A percentile compares a stretch with the other conserved stretches of the same genome.
These are phyloP conservation scores for Orchestes rusci DNA, from an alignment of 2,888 invertebrate genomes.

Conservation along the genomic window DNA sequence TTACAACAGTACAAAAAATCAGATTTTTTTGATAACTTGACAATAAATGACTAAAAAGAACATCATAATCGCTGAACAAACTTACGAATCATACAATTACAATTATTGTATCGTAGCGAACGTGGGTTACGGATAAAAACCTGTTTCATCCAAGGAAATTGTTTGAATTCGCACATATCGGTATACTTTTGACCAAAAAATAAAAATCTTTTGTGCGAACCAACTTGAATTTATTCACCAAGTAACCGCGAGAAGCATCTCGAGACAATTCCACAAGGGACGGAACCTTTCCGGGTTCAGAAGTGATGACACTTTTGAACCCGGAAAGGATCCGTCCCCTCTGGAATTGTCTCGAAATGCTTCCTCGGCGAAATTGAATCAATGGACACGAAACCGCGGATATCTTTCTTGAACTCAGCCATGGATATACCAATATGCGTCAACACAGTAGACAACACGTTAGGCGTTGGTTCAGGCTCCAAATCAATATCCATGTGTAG, in stretches of 20 bases:
- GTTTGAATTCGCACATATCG: background rate
- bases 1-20: too few relatives aligned
- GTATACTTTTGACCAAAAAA: background rate
- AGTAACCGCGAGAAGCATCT: slow-evolving; percentile 27
- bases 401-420: background rate
- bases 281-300: slow-evolving; percentile 20
- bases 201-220: background rate
- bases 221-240: slow-evolving; percentile 21
- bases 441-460: background rate
- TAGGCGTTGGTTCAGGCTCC: background rate
- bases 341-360: too few relatives aligned
- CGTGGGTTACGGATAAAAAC: too few relatives aligned
- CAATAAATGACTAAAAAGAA: too few relatives aligned
- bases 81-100: too few relatives aligned
- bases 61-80: too few relatives aligned
- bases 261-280: slow-evolving; percentile 32
- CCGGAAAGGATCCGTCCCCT: too few relatives aligned
- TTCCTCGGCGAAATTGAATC: background rate
- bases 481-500: slow-evolving; percentile 28
- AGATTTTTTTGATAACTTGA: too few relatives aligned
- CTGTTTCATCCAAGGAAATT: too few relatives aligned
- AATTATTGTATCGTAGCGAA: too few relatives aligned
- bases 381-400: background rate
- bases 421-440: background rate
- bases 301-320: background rate